Percentiles rank a stretch among this genome's conserved stretches.
These are phyloP conservation scores for Podarcis muralis DNA, from an alignment of 2,113 vertebrate species.

Conservation along the genomic window DNA sequence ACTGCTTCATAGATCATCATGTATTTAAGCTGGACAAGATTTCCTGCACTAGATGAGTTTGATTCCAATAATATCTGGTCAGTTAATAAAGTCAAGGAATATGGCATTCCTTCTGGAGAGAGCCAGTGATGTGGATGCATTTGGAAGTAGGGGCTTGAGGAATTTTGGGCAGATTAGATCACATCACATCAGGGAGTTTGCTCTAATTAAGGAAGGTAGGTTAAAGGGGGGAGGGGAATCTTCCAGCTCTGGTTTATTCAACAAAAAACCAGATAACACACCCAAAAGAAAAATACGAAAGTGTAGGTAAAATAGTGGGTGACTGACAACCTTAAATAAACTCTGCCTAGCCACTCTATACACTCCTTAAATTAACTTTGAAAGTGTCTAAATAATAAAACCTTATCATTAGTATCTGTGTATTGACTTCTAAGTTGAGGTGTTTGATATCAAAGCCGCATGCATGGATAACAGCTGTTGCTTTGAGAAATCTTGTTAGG, in stretches of 20 bases:
- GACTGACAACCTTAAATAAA: not conserved
- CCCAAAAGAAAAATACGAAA: not conserved
- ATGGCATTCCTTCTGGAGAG: not conserved
- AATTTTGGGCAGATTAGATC: not conserved
- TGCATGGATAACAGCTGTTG: constrained; percentile 1
- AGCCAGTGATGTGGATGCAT: not conserved
- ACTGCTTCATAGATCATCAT: not conserved
- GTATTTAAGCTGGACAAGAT: not conserved
- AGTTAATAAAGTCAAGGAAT: not conserved
- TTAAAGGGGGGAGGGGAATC: not conserved
- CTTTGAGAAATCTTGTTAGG: constrained; percentile 16
- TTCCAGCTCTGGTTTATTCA: not conserved
- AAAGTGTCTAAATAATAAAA: not conserved
- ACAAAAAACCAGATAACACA: not conserved
- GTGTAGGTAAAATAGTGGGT: not conserved
- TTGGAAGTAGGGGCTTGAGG: not conserved
- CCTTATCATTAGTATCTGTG: not conserved
- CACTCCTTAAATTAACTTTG: not conserved
- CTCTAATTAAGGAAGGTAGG: not conserved
- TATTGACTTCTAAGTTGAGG: not conserved
- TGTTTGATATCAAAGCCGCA: not conserved
- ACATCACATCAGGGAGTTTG: not conserved
- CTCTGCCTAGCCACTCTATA: not conserved
- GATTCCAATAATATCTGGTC: not conserved
- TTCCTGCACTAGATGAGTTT: not conserved